Conservation (phyloP, 2,113 vertebrate species). For the Xenus cinereus region DNA sequence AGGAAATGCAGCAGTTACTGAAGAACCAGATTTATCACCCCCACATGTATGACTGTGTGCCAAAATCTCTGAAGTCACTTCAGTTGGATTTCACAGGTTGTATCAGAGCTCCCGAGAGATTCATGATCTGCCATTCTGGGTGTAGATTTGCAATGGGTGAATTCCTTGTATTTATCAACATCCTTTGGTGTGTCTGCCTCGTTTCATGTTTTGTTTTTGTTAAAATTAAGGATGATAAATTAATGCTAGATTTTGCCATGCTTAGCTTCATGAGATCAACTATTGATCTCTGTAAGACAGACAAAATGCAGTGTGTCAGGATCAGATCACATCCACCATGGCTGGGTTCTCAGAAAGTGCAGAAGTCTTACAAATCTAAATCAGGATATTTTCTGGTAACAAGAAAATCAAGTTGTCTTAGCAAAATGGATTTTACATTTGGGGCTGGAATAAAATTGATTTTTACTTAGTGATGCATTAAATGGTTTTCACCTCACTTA, state of each 20-base stretch:
- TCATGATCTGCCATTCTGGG: background rate
- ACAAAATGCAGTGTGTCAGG: fast-evolving
- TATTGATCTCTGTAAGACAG: background rate
- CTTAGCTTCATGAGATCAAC: background rate
- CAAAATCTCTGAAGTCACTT: background rate
- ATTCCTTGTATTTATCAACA: background rate
- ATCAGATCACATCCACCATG: fast-evolving
- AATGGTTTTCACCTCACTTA: background rate
- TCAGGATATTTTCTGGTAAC: background rate
- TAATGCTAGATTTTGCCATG: background rate
- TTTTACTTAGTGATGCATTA: conserved; percentile 10
- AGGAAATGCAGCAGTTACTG: background rate
- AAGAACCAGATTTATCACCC: background rate
- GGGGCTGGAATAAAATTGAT: background rate
- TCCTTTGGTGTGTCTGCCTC: background rate
- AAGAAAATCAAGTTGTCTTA: background rate
- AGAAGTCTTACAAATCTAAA: background rate
- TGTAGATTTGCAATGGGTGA: background rate
- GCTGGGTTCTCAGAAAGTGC: background rate
- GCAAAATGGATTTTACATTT: conserved; percentile 14
- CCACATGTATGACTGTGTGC: background rate
- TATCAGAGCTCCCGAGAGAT: background rate
- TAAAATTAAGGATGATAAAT: background rate
- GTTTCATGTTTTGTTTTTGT: background rate
- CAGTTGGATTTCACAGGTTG: background rate